Conservation (phyloP, 1,140 invertebrate genomes). For the Mizuhopecten yessoensis region DNA sequence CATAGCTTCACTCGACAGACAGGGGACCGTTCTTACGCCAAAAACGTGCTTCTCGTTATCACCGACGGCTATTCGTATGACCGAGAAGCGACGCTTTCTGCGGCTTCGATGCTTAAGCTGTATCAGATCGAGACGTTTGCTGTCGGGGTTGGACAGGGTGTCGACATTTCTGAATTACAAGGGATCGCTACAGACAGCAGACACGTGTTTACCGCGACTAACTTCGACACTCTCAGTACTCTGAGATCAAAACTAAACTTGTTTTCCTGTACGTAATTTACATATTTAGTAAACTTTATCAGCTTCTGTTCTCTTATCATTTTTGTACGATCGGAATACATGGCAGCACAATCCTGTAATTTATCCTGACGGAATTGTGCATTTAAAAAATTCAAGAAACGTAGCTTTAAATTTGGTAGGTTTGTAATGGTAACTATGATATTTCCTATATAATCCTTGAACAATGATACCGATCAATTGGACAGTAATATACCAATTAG, state of each 20-base stretch:
- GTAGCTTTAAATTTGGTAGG: too few species aligned
- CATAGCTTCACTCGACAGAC: conserved; percentile 62
- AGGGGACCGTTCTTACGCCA: conserved; percentile 61
- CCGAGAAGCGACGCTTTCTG: conserved; percentile 11
- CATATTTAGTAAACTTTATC: too few species aligned
- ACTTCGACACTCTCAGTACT: not conserved
- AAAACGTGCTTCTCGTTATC: conserved; percentile 65
- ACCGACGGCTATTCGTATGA: conserved; percentile 65
- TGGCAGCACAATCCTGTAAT: too few species aligned
- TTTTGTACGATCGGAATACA: too few species aligned
- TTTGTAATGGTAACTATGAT: too few species aligned
- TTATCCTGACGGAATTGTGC: too few species aligned
- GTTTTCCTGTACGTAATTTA: not conserved
- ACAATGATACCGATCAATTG: too few species aligned
- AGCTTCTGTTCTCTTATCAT: too few species aligned
- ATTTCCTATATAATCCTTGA: too few species aligned
- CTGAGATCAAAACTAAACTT: not conserved
- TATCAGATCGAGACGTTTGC: conserved; percentile 63
- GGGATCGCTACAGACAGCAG: conserved; percentile 61
- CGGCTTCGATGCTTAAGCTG: conserved; percentile 51
- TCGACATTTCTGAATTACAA: conserved; percentile 61
- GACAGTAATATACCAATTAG: too few species aligned
- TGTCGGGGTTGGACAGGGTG: conserved; percentile 67
- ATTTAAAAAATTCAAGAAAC: too few species aligned
- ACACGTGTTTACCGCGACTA: not conserved